A percentile compares a stretch with the other conserved stretches of the same genome.
phyloP scores from a whole-genome alignment of 37 sponge, comb jelly and placozoan genomes.

The Aplysina aerophoba region DNA sequence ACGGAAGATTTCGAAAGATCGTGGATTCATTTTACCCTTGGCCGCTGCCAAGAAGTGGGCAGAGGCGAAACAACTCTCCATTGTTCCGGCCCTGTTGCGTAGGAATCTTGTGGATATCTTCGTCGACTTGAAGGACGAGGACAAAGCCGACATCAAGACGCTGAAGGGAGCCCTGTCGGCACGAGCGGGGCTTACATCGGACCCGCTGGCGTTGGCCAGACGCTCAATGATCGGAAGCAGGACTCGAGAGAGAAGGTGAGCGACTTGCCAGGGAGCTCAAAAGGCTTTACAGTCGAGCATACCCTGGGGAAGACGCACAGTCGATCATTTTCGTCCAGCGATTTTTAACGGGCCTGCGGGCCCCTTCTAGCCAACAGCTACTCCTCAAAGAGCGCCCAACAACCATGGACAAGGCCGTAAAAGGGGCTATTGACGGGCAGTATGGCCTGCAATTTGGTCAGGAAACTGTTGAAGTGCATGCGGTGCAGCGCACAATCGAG shows the following conservation, averaged over 20 bases:
- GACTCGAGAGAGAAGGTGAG: slow-evolving; percentile 18
- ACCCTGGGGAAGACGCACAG: slow-evolving; percentile 18
- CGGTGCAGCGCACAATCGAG: background rate
- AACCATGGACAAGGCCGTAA: slow-evolving; percentile 28
- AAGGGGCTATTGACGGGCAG: slow-evolving; percentile 33
- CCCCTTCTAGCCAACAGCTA: slow-evolving; percentile 28
- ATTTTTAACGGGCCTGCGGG: slow-evolving; percentile 41
- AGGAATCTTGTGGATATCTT: slow-evolving; percentile 43
- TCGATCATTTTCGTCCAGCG: slow-evolving; percentile 40
- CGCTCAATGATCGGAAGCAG: slow-evolving; percentile 7
- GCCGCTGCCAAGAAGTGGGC: slow-evolving; percentile 51
- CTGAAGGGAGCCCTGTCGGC: slow-evolving; percentile 25
- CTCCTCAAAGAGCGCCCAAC: slow-evolving; percentile 25
- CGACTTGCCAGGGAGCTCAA: slow-evolving; percentile 36
- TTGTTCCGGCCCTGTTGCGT: slow-evolving; percentile 44
- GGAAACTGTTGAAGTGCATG: background rate
- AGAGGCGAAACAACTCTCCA: slow-evolving; percentile 38
- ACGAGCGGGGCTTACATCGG: slow-evolving; percentile 6
- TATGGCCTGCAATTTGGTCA: slow-evolving; percentile 18
- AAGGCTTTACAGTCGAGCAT: slow-evolving; percentile 39
- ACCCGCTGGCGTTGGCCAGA: slow-evolving; percentile 25
- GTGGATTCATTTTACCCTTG: slow-evolving; percentile 48
- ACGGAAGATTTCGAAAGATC: slow-evolving; percentile 28
- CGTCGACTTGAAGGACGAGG: slow-evolving; percentile 5
- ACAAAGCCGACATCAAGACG: background rate